These are phyloP conservation scores for Tortrix viridana DNA, from an alignment of 2,888 invertebrate species.

Conservation along the genomic window DNA sequence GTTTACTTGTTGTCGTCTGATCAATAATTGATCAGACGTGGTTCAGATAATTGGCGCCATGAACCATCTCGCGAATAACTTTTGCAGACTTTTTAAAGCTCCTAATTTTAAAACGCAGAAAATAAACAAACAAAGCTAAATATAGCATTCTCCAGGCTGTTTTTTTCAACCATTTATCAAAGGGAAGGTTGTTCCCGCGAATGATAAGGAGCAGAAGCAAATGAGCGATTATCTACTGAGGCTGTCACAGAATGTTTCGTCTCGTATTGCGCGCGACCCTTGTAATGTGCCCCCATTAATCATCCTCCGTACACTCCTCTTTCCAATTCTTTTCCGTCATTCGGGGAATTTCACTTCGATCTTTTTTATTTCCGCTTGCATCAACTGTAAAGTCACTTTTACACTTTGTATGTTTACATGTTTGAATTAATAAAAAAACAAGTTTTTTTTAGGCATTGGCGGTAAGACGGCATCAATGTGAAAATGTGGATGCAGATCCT, in stretches of 20 bases:
- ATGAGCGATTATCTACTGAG: constrained; percentile 64
- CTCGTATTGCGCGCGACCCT: constrained; percentile 49
- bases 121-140: background rate
- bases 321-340: constrained; percentile 49
- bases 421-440: no score
- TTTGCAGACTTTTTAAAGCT: no score
- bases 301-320: constrained; percentile 53
- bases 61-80: no score
- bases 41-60: no score
- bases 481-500: constrained; percentile 94
- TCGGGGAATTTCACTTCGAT: constrained; percentile 57
- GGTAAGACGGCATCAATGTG: constrained; percentile 94
- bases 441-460: constrained; percentile 88
- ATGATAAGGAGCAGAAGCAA: constrained; percentile 57
- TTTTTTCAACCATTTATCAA: constrained; percentile 34
- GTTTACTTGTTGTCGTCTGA: no score
- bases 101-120: no score
- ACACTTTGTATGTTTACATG: no score
- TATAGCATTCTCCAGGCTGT: background rate
- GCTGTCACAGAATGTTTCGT: constrained; percentile 60
- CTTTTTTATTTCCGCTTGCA: constrained; percentile 46
- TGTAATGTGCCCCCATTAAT: constrained; percentile 68
- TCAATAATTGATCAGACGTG: no score
- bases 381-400: no score
- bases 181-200: constrained; percentile 27